Conservation (phyloP, 1,140 invertebrate genomes). For the Eumeta japonica region DNA sequence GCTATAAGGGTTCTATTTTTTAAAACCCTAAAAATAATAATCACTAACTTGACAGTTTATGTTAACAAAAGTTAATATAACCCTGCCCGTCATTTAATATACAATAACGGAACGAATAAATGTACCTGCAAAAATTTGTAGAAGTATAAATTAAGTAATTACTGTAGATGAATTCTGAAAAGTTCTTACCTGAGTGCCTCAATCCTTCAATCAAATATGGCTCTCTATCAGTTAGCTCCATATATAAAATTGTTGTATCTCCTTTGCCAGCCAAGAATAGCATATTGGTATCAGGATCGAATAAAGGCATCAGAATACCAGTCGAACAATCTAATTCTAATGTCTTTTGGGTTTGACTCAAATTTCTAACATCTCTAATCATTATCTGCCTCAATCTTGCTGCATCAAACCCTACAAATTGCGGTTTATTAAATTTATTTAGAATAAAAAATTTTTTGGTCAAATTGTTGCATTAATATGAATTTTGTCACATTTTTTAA, state of each 20-base stretch:
- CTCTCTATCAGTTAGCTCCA: conserved; percentile 82
- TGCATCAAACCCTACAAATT: conserved; percentile 65
- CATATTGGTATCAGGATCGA: conserved; percentile 91
- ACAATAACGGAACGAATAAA: too few species aligned
- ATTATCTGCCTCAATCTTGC: conserved; percentile 80
- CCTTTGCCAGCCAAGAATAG: conserved; percentile 91
- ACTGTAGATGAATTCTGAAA: too few species aligned
- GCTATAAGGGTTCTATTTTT: too few species aligned
- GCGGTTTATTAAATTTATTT: conserved; percentile 1
- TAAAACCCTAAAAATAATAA: too few species aligned
- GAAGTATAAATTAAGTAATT: too few species aligned
- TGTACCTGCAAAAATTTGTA: too few species aligned
- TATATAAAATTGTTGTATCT: conserved; percentile 82
- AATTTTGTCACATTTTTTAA: neutral
- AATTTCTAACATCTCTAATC: conserved; percentile 82
- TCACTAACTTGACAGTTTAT: too few species aligned
- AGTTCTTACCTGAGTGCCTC: conserved; percentile 66
- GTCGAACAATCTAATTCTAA: conserved; percentile 86
- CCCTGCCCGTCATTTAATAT: too few species aligned
- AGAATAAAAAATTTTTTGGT: too few species aligned
- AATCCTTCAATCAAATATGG: conserved; percentile 82
- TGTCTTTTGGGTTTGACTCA: conserved; percentile 74
- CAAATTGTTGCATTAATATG: neutral
- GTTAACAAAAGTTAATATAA: conserved; percentile 7
- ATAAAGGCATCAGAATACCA: conserved; percentile 85